Evolutionary conservation across 2,113 vertebrate genomes (phyloP).

Genomic region (Notothenia rossii): DNA sequence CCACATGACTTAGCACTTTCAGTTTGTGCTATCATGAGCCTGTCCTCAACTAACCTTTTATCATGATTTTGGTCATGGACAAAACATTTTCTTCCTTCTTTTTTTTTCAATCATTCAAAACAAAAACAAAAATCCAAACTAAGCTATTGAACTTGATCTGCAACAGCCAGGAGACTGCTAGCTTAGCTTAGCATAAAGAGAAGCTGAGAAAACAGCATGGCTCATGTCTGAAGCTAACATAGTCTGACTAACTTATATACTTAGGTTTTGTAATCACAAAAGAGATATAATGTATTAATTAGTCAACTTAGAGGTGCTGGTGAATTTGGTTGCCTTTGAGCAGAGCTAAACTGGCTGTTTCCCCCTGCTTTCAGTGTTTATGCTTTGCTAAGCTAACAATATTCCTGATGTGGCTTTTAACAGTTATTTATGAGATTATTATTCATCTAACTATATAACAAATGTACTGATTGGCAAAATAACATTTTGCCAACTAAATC

Average conservation of each 20-base stretch:
- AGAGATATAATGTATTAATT: too few relatives aligned
- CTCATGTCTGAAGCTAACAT: too few relatives aligned
- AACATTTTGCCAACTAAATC: not conserved
- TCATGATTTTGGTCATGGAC: not conserved
- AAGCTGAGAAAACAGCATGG: too few relatives aligned
- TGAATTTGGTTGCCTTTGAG: too few relatives aligned
- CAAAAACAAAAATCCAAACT: not conserved
- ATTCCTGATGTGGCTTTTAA: too few relatives aligned
- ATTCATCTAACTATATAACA: not conserved
- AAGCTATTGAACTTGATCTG: not conserved
- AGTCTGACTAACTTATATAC: too few relatives aligned
- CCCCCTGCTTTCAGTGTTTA: not conserved
- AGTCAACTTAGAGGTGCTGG: too few relatives aligned
- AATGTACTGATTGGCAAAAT: not conserved
- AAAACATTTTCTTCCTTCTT: constrained; percentile 10
- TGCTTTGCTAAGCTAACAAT: too few relatives aligned
- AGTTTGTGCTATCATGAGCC: not conserved
- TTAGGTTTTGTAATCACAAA: too few relatives aligned
- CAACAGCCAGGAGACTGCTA: not conserved
- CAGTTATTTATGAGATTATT: not conserved
- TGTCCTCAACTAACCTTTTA: not conserved
- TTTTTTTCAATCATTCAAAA: constrained; percentile 5
- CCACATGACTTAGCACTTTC: constrained; percentile 48
- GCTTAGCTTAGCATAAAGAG: too few relatives aligned
- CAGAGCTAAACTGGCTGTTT: not conserved